Base-by-base conservation (phyloP, 2,113 vertebrate species). In the Isichthys henryi region DNA sequence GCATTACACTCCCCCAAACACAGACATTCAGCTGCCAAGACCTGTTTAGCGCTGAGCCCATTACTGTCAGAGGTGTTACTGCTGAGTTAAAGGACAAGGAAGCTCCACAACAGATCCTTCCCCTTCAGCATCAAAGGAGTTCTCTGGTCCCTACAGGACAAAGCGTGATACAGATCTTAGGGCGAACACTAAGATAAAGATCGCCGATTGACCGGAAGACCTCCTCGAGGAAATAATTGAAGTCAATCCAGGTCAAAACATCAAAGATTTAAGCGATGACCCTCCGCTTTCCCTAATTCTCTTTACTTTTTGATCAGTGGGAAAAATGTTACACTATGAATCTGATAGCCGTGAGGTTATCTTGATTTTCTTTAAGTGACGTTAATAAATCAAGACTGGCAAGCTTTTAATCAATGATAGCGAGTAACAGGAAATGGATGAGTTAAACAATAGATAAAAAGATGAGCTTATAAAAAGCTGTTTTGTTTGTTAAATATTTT, bases 211-310 rank as follows among this genome's bases (percentile, higher is more conserved):
- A 95, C 94, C 93, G 89, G 91, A 92, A 93, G 94, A 90, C 93
- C 94, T 95, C 94, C 95, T 94, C 31, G 87, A 93, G 95, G 94
- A 95, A 95, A 96, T 95, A 96, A 96, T 96, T 96, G 95, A 96
- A 96, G 95, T 96, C 95, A 96, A 96, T 94, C 93, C 92, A 93
- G 95, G 95, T 95, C 95, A 94, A 93, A 94, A 92, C 91, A 94
- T 94, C 94, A 94, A 92, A 94, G 95, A 96, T 96, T 94, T 93
- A 92, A 94, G 92, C 94, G 95, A 96, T 96, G 95, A 96, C 95
- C 96, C 86, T 92, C 88, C 92, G 92, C 85, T 87, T 91, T 89
- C 89, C 91, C 93, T 91, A 52, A 91, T 92, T 93, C 90, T 91
- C 91, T 53, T 91, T 91, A 91, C 90, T 88, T 90, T 62, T 92